Percentiles rank a stretch among this genome's conserved stretches.
phyloP scores from a whole-genome alignment of 1,140 invertebrate genomes.

The Heliconius nattereri region DNA sequence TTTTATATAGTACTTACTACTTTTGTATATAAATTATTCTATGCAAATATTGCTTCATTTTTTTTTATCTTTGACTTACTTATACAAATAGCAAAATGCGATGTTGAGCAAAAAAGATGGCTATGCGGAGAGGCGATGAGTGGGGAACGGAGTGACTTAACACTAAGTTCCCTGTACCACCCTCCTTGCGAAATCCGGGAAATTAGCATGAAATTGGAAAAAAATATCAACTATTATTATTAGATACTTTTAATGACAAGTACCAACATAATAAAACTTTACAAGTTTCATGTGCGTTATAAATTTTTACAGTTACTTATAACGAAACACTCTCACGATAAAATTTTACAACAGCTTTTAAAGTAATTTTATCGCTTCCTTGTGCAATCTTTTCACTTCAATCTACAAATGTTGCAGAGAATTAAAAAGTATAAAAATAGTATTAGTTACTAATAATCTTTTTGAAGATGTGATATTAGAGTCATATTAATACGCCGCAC shows the following conservation, averaged over 20 bases:
- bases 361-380: slow-evolving; percentile 25
- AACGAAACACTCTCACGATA: slow-evolving; percentile 23
- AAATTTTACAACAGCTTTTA: slow-evolving; percentile 27
- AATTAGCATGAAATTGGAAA: too few relatives aligned
- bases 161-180: too few relatives aligned
- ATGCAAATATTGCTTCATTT: too few relatives aligned
- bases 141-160: too few relatives aligned
- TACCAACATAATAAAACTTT: background rate
- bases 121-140: too few relatives aligned
- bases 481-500: background rate
- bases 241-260: background rate
- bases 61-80: too few relatives aligned
- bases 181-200: too few relatives aligned
- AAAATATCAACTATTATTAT: too few relatives aligned
- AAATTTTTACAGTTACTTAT: slow-evolving; percentile 11
- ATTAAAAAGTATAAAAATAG: background rate
- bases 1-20: background rate
- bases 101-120: too few relatives aligned
- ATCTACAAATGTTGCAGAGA: background rate
- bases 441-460: background rate
- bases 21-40: too few relatives aligned
- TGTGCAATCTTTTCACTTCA: slow-evolving; percentile 22
- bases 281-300: background rate
- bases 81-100: too few relatives aligned
- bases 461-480: background rate